Percentiles rank a stretch among this genome's conserved stretches.
Conservation (phyloP, 2,113 vertebrate genomes). For the Tiliqua scincoides region DNA sequence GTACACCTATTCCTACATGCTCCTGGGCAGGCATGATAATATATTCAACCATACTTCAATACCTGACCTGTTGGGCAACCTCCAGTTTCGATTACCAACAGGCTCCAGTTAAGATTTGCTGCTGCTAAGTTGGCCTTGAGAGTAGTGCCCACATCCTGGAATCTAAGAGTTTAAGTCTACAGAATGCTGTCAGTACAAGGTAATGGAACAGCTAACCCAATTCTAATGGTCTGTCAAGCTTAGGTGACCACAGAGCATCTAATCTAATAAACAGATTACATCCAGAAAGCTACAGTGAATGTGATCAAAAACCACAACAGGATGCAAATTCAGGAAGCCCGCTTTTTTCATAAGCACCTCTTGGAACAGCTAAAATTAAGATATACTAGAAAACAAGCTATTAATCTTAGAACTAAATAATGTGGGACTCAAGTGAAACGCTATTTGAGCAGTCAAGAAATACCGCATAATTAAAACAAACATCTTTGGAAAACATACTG, state of each 20-base stretch:
- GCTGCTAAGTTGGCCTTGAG: background rate
- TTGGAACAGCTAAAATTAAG: slow-evolving; percentile 44
- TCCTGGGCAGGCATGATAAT: too few relatives aligned
- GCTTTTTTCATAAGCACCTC: slow-evolving; percentile 30
- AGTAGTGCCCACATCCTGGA: background rate
- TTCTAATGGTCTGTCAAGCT: background rate
- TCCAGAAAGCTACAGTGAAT: background rate
- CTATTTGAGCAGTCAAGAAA: background rate
- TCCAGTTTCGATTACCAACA: background rate
- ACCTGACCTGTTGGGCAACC: background rate
- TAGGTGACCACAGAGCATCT: background rate
- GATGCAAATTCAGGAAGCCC: slow-evolving; percentile 45
- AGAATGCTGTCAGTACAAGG: background rate
- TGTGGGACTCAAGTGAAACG: slow-evolving; percentile 31
- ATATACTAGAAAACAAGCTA: slow-evolving; percentile 38
- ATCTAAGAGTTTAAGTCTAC: background rate
- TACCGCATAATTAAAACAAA: slow-evolving; percentile 45
- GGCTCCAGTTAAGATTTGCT: background rate
- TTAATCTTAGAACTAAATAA: slow-evolving; percentile 46
- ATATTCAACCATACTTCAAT: background rate
- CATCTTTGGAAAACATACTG: slow-evolving; percentile 45
- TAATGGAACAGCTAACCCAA: background rate
- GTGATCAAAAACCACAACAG: slow-evolving; percentile 33
- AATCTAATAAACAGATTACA: background rate
- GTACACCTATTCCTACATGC: too few relatives aligned